Percentiles rank a stretch among this genome's conserved stretches.
Evolutionary conservation across 2,113 vertebrate species (phyloP).

Genomic region (Asarcornis scutulata): DNA sequence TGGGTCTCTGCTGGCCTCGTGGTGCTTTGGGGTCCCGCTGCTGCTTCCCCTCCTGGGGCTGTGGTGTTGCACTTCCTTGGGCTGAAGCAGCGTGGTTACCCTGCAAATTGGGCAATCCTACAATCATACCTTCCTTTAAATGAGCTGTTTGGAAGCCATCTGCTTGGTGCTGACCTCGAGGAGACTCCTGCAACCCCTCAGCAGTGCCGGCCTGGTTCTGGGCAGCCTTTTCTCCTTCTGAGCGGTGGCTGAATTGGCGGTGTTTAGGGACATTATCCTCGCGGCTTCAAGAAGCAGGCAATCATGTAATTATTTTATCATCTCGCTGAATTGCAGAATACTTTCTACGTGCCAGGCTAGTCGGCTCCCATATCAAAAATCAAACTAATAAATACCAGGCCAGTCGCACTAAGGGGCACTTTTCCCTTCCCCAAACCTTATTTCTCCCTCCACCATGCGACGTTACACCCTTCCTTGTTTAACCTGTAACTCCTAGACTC

Average conservation of each 20-base stretch:
- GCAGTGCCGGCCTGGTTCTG: background rate
- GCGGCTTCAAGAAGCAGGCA: background rate
- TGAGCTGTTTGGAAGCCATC: background rate
- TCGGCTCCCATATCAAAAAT: background rate
- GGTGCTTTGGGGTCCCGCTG: rapidly evolving
- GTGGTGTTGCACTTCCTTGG: background rate
- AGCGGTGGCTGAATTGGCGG: background rate
- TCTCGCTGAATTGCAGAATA: background rate
- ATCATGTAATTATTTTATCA: conserved; percentile 7
- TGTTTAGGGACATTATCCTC: background rate
- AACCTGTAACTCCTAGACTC: background rate
- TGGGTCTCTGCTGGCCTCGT: rapidly evolving
- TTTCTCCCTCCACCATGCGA: background rate
- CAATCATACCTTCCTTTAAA: rapidly evolving
- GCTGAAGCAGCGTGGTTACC: background rate
- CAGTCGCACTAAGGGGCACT: background rate
- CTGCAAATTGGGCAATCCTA: background rate
- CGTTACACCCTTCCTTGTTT: rapidly evolving
- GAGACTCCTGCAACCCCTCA: background rate
- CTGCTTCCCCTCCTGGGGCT: background rate
- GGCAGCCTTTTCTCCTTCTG: background rate
- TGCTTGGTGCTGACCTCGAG: conserved; percentile 1
- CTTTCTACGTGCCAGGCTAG: background rate
- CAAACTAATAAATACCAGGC: background rate
- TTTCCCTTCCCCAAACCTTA: background rate